Conservation (phyloP, 2,113 vertebrate genomes). For the Cyanocitta stelleri region DNA sequence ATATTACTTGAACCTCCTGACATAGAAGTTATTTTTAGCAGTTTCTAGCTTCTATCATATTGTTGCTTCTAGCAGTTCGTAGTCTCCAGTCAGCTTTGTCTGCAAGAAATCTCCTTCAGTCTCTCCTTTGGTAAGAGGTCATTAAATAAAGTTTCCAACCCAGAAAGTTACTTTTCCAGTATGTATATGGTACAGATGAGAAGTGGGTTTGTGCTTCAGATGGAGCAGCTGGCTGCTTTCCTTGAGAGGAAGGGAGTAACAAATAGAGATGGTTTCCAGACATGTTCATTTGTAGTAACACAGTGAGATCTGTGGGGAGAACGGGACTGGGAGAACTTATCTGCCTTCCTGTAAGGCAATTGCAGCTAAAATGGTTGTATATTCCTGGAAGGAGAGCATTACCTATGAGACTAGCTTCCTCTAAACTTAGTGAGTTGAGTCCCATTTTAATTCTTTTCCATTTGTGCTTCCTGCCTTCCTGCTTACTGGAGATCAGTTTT, state of each 20-base stretch:
- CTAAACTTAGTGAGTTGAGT: not conserved
- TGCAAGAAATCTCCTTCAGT: not conserved
- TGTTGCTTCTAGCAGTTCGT: not conserved
- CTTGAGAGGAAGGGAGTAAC: not conserved
- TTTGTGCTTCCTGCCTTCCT: slow-evolving; percentile 48
- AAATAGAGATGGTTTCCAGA: not conserved
- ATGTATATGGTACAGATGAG: not conserved
- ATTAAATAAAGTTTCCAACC: not conserved
- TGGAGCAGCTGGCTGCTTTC: not conserved
- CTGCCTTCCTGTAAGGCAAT: not conserved
- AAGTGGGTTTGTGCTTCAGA: not conserved
- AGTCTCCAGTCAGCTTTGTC: not conserved
- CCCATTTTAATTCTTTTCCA: slow-evolving; percentile 34
- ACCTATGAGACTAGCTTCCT: not conserved
- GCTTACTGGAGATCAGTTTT: not conserved
- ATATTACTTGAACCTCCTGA: not conserved
- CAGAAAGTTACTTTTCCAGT: not conserved
- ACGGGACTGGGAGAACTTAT: not conserved
- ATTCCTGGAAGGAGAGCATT: slow-evolving; percentile 30
- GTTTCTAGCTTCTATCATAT: not conserved
- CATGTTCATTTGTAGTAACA: not conserved
- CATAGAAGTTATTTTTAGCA: not conserved
- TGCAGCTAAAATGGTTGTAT: not conserved
- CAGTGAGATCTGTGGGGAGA: not conserved
- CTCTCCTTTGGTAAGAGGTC: not conserved